Evolutionary conservation across 2,113 vertebrate species (phyloP), one percentile per base, ranked within the genome.

Genomic region (Grallaria varia): DNA sequence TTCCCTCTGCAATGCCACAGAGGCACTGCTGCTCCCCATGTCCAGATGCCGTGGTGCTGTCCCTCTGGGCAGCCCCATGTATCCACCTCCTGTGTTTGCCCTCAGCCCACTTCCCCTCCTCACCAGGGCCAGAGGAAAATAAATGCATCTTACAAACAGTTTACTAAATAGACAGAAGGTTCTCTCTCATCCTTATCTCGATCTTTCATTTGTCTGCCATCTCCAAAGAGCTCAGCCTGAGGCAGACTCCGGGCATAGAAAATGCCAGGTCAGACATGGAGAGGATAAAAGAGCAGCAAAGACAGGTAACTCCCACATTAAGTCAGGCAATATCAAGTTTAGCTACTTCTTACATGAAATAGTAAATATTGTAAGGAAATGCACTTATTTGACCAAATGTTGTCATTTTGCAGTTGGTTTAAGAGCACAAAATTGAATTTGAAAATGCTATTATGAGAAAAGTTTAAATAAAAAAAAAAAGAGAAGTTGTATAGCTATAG

Each of bases 21-120:
- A 60, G 37, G 23, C 14, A 49, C 58, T 30, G 19, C 64, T 62
- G 20, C 31, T 77, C 13, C 37, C 11, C 0, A 0, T 2, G 8
- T 37, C 52, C 50, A 62, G 35, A 4, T 2, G 1, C 5, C 1
- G 1, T 30, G 39, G 19, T 9, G 8, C 58, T n/a, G n/a, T 58
- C 13, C 49, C 40, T 56, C 30, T 14, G 12, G 28, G 35, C 42
- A 27, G 62, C 13, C 10, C 23, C 22, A 12, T 3, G 4, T 45
- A 78, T 67, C 24, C 24, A 21, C 23, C 17, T 6, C 25, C 39
- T 13, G 9, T 2, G 2, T 8, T 42, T 56, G 66, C 35, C 16
- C 31, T 75, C 60, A 67, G 30, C 20, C 58, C 79, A 7, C 30
- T 56, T 63, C 56, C 22, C 30, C 22, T 75, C 66, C 27, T 72